These are phyloP conservation scores for Meghimatium bilineatum DNA, from an alignment of 2,888 invertebrate species.

Conservation along the genomic window DNA sequence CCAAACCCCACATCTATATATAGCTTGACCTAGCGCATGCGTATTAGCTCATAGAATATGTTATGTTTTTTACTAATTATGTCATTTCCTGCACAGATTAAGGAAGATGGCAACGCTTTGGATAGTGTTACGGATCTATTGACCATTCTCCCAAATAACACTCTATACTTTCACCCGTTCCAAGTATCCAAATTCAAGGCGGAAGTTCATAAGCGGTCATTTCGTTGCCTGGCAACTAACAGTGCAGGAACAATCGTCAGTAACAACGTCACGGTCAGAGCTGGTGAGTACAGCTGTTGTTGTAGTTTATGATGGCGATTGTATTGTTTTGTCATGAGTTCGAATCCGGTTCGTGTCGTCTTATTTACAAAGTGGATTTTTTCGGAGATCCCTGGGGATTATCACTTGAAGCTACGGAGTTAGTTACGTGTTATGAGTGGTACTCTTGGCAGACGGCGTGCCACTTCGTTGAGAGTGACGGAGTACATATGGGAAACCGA, in stretches of 20 bases:
- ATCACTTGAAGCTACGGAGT: too few species aligned
- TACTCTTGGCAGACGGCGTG: too few species aligned
- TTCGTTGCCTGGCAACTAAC: slow-evolving; percentile 91
- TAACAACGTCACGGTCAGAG: slow-evolving; percentile 93
- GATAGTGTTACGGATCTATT: slow-evolving; percentile 91
- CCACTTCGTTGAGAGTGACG: too few species aligned
- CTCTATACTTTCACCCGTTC: slow-evolving; percentile 95
- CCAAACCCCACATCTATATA: too few species aligned
- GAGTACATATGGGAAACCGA: too few species aligned
- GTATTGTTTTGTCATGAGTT: neutral
- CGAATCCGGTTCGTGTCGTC: too few species aligned
- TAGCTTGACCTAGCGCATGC: too few species aligned
- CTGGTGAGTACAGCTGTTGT: slow-evolving; percentile 83
- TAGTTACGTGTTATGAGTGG: too few species aligned
- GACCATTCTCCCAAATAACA: slow-evolving; percentile 92
- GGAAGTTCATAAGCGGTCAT: slow-evolving; percentile 95
- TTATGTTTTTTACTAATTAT: neutral
- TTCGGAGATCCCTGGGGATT: too few species aligned
- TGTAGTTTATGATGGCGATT: neutral
- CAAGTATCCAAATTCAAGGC: slow-evolving; percentile 94
- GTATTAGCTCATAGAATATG: neutral
- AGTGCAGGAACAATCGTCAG: slow-evolving; percentile 93
- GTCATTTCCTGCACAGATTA: slow-evolving; percentile 7
- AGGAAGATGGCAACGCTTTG: slow-evolving; percentile 90
- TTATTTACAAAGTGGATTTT: too few species aligned